Conservation (phyloP, 1,140 invertebrate species). For the Contarinia nasturtii region DNA sequence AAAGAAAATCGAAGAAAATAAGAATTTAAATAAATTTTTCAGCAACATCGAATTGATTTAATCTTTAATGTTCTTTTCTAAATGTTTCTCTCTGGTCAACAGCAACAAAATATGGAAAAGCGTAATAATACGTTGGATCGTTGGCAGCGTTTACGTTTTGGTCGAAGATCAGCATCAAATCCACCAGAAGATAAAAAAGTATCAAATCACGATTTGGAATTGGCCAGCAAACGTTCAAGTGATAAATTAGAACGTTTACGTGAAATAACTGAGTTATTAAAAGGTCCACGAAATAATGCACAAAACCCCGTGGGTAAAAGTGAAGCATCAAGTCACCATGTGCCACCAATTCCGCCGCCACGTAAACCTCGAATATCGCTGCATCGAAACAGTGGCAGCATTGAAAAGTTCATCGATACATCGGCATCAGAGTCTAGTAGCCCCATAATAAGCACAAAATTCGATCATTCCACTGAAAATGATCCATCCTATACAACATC, state of each 20-base stretch:
- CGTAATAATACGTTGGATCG: constrained; percentile 49
- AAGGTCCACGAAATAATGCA: constrained; percentile 22
- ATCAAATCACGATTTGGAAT: constrained; percentile 4
- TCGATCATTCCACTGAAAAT: not conserved
- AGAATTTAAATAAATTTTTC: too few relatives aligned
- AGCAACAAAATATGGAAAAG: constrained; percentile 17
- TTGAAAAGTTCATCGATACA: not conserved
- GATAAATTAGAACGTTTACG: constrained; percentile 45
- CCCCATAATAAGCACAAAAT: not conserved
- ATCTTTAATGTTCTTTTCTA: too few relatives aligned
- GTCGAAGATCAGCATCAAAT: constrained; percentile 26
- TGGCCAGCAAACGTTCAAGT: constrained; percentile 7
- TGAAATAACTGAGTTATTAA: constrained; percentile 55
- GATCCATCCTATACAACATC: not conserved
- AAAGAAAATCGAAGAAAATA: too few relatives aligned
- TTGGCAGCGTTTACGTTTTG: constrained; percentile 53
- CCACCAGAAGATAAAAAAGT: constrained; percentile 9
- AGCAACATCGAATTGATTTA: too few relatives aligned
- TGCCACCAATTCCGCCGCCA: constrained; percentile 22
- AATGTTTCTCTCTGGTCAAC: too few relatives aligned
- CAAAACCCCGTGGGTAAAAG: constrained; percentile 14
- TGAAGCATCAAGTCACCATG: too few relatives aligned
- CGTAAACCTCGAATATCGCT: constrained; percentile 8
- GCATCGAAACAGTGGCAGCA: not conserved
- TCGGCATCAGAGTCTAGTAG: not conserved